Percentiles rank a stretch among this genome's conserved stretches.
Conservation (phyloP, 2,113 vertebrate genomes). For the Synodontis membranacea region DNA sequence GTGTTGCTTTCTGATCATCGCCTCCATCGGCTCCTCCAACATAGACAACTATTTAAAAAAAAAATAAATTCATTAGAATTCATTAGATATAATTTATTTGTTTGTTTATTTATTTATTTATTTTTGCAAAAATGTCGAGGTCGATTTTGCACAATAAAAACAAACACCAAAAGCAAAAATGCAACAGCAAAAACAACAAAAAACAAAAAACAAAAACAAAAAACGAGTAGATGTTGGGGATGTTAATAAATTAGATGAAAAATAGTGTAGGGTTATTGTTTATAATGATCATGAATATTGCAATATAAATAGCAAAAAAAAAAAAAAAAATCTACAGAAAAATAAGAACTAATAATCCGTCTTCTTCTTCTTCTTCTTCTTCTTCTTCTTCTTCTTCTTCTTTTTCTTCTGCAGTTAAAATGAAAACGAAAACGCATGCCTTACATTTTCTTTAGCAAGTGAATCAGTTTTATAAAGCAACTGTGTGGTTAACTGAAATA, state of each 20-base stretch:
- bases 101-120: too few relatives aligned
- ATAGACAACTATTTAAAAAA: background rate
- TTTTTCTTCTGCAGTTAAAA: background rate
- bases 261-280: background rate
- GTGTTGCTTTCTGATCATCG: constrained; percentile 47
- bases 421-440: background rate
- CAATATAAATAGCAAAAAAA: background rate
- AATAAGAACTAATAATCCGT: background rate
- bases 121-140: background rate
- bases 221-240: background rate
- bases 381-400: background rate
- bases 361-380: background rate
- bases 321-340: background rate
- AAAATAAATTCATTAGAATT: background rate
- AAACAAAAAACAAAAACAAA: too few relatives aligned
- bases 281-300: background rate
- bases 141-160: background rate
- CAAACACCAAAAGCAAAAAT: too few relatives aligned
- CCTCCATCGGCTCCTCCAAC: background rate
- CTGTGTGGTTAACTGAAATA: background rate
- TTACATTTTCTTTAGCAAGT: background rate
- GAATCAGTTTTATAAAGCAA: background rate
- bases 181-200: too few relatives aligned
- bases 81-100: background rate
- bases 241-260: background rate